Evolutionary conservation across 2,113 vertebrate species (phyloP), one percentile per base, ranked within the genome.

Genomic region (Lethenteron reissneri): DNA sequence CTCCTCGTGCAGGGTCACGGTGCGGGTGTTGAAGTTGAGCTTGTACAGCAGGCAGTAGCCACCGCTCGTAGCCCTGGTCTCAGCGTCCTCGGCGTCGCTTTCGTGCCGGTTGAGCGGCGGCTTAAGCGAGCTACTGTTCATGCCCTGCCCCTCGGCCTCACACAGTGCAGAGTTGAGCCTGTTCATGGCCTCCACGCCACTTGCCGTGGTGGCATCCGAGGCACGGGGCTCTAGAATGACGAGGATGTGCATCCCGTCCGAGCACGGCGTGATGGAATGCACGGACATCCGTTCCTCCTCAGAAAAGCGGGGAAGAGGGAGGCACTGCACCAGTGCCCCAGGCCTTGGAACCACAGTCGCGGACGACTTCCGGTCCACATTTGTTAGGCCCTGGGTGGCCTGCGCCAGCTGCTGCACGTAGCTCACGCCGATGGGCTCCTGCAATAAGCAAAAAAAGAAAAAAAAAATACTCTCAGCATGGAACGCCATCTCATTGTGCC

Each of bases 401-500:
- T 97, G 90, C 58, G 95, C 92, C 75, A 99, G 97, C 75, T 99
- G 95, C 79, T 99, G 95, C 76, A 99, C 97, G 60, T 99, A 99
- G 2, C 89, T 97, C 79, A 99, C 89, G 72, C 91, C 92, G 2
- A 68, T 25, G 2, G 92, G 95, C 75, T 99, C 95, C 83, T 99
- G 92, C 21, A 99, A 84, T 70, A 99, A 83, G 41, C 41, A 41
- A 41, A 41, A 41, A 41, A 41, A 41, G 7, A 1, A 3, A 7
- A 6, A 41, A 41, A 41, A 41, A 41, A 41, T 41, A 41, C 41
- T 41, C 5, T 41, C 41, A 41, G 41, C 41, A 41, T 41, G 41
- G 41, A 41, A 6, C 41, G 41, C 41, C 41, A 41, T 41, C 41
- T 41, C 41, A 41, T 41, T 41, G 41, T 41, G 41, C 41, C 41